Evolutionary conservation across 2,888 invertebrate genomes (phyloP), one percentile per base, ranked within the genome.

Genomic region (Alsophila aescularia): DNA sequence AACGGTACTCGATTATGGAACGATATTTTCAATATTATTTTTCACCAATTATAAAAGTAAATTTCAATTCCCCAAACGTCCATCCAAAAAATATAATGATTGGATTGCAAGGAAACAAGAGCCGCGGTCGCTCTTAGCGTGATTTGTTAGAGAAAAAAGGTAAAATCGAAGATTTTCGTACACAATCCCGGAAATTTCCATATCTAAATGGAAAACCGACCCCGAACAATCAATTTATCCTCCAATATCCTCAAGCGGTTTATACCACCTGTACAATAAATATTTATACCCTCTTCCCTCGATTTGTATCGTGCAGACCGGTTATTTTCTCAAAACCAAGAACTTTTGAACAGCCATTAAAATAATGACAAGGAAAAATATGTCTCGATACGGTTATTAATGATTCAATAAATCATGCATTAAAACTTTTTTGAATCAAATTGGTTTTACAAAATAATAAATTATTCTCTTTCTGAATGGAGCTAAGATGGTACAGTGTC

Each of bases 171-270:
- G 87, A 87, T 87, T 88, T 87, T 85, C 83, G 87, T 87, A 87
- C 84, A 90, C 90, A 90, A 90, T 90, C 90, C 89, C 81, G 80
- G 81, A 89, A 89, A 91, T 91, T 90, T 91, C 90, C 90, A 91
- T 91, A 90, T 90, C 90, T 91, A 91, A 91, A 91, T 91, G 90
- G 90, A 90, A 91, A 91, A 90, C 89, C 90, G 86, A 90, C 88
- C 90, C 88, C 85, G 88, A 85, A 90, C 90, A 91, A 90, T 91
- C 90, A 91, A 91, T 91, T 90, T 90, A 91, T 90, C 90, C 89
- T 81, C 81, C 90, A 88, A 90, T 90, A 90, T 90, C 89, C 89
- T 89, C 84, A 75, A 86, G 88, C 88, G 88, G 89, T 89, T 88
- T 90, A 90, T 88, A 89, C 88, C 90, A 90, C 90, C 90, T 90